Evolutionary conservation across 2,113 vertebrate species (phyloP).

Genomic region (Brachypteracias leptosomus): DNA sequence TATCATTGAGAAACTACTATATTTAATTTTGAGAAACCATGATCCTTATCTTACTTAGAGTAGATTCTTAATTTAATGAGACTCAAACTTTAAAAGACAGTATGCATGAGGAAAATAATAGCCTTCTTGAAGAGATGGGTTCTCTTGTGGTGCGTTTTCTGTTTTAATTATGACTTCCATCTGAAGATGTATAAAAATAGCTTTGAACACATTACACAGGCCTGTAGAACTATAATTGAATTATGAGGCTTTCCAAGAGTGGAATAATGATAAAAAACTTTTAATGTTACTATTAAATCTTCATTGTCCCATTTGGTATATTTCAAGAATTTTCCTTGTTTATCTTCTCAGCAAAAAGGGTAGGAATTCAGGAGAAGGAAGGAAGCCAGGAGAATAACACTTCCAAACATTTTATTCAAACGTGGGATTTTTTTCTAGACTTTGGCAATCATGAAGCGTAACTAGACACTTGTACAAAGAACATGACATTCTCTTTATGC

Average conservation of each 20-base stretch:
- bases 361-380: not conserved
- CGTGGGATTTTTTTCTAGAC: not conserved
- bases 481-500: not conserved
- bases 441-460: not conserved
- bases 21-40: not conserved
- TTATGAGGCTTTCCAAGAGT: not conserved
- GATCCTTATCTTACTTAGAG: not conserved
- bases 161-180: not conserved
- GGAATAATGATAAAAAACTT: not conserved
- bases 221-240: not conserved
- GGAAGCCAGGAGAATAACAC: not conserved
- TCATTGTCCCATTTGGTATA: not conserved
- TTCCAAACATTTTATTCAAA: not conserved
- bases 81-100: not conserved
- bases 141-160: not conserved
- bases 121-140: not conserved
- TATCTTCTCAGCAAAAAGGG: not conserved
- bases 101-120: not conserved
- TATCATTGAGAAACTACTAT: not conserved
- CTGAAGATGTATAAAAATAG: not conserved
- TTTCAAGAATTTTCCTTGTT: not conserved
- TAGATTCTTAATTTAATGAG: not conserved
- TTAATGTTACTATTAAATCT: not conserved
- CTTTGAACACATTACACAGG: not conserved
- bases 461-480: slow-evolving; percentile 15